Evolutionary conservation across 2,888 invertebrate genomes (phyloP), one percentile per base, ranked within the genome.

Genomic region (Chloroclysta siterata): DNA sequence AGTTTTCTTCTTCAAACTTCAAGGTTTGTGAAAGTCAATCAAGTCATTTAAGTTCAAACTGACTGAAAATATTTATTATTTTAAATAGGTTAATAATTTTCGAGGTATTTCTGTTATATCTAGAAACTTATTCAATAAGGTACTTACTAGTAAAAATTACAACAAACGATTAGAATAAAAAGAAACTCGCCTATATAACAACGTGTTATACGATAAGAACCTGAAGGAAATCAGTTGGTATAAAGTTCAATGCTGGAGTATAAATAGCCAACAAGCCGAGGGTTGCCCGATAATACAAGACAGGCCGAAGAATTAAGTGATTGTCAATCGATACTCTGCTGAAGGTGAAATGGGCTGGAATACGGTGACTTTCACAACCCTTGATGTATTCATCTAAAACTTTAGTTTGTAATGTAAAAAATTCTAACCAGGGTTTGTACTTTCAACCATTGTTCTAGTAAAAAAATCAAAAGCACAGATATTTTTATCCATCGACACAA

Each of bases 201-300:
- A 57, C 5, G 11, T 15, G 42, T 2, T 33, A 33, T 11, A 39
- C 1, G 36, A 6, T 8, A 8, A 5, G 5, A 29, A 51, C 28
- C 11, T 33, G 33, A 33, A 33, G 44, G 15, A 51, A 52, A 58
- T 22, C 15, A 53, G 47, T 50, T 33, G 51, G 61, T 56, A 66
- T 55, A 69, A 70, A 63, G 67, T 74, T 70, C 68, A 75, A 77
- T 73, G 74, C 65, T 71, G 70, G 58, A 68, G 55, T 75, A 77
- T 73, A 79, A 79, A 79, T 78, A 80, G 75, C 33, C 33, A 14
- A 33, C 69, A 39, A n/a, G 36, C 47, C 68, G 70, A 73, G 72
- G 72, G 69, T 73, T 74, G 68, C 73, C 69, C 51, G 77, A 74
- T 75, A 74, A 74, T 75, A 79, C 77, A 72, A 74, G 74, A 71